Evolutionary conservation across 1,140 invertebrate genomes (phyloP), one percentile per base, ranked within the genome.

Genomic region (Drosophila gunungcola): DNA sequence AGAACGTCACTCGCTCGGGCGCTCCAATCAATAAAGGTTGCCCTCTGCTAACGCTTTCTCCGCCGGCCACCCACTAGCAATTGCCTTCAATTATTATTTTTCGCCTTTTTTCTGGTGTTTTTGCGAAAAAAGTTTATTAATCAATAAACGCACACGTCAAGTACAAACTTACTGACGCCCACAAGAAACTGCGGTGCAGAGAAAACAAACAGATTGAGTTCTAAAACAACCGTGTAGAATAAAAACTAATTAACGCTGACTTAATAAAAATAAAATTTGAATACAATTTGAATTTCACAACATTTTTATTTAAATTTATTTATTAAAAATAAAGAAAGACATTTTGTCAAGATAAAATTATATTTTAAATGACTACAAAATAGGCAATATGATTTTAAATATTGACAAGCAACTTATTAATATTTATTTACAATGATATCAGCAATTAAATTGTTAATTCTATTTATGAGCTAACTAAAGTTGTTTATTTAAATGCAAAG

Each of bases 91-190:
- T 72, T 72, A 72, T 72, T 76, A 67, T 76, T 76, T 67, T 67
- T 76, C 48, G 53, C 45, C 73, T 52, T 63, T 41, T 68, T 72
- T 74, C 43, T 74, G 45, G 49, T 73, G 69, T 74, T 79, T 80
- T 73, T 72, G 76, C 58, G 64, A 84, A 60, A 74, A 74, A 75
- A 61, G 67, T 76, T 76, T 81, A 81, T 88, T 86, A 88, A 88
- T 86, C 82, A 86, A 86, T 86, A 86, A 88, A 86, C 60, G 58
- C 76, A 80, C 80, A 83, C 76, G 80, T 63, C 80, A 84, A 69
- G 57, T 65, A 56, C 63, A 58, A 73, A 67, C 77, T 70, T 65
- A 55, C 70, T 36, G 34, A 41, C 67, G 57, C 46, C 45, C 52
- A 57, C 52, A 51, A 43, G 56, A 39, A 55, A 55, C 43, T 16